Evolutionary conservation across 2,113 vertebrate genomes (phyloP).

Genomic region (Cololabis saira): DNA sequence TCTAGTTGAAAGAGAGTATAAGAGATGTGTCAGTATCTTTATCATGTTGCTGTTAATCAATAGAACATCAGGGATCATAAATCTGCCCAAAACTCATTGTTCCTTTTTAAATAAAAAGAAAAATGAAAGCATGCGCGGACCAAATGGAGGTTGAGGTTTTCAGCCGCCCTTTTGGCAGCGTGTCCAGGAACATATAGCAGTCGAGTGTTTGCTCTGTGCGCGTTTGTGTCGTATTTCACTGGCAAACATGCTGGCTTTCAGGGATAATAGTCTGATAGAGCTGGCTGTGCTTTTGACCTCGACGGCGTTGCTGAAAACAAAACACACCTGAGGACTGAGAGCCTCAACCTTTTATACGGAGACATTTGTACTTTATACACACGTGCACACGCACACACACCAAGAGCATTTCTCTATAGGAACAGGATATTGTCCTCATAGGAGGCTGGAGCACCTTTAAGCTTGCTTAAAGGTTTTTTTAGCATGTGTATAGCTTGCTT

Average conservation of each 20-base stretch:
- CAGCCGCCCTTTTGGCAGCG: constrained; percentile 39
- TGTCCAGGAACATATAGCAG: constrained; percentile 28
- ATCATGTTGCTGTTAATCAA: too few species aligned
- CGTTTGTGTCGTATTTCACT: constrained; percentile 53
- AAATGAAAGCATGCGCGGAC: background rate
- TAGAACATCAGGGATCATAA: background rate
- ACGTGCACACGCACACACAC: constrained; percentile 15
- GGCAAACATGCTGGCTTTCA: constrained; percentile 49
- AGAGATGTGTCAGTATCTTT: too few species aligned
- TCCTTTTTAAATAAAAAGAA: background rate
- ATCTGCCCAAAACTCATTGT: background rate
- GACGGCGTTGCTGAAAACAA: constrained; percentile 52
- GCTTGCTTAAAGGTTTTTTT: constrained; percentile 9
- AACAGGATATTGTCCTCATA: constrained; percentile 35
- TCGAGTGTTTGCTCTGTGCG: constrained; percentile 60
- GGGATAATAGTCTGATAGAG: constrained; percentile 50
- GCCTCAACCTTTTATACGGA: constrained; percentile 22
- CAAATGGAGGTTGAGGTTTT: background rate
- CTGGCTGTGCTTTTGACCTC: constrained; percentile 65
- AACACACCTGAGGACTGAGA: constrained; percentile 73
- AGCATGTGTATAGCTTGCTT: background rate
- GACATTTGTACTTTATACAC: constrained; percentile 32
- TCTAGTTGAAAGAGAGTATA: too few species aligned
- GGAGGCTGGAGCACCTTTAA: background rate
- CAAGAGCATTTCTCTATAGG: background rate